Conservation (phyloP, 2,797 vertebrate genomes). For the Anableps anableps region DNA sequence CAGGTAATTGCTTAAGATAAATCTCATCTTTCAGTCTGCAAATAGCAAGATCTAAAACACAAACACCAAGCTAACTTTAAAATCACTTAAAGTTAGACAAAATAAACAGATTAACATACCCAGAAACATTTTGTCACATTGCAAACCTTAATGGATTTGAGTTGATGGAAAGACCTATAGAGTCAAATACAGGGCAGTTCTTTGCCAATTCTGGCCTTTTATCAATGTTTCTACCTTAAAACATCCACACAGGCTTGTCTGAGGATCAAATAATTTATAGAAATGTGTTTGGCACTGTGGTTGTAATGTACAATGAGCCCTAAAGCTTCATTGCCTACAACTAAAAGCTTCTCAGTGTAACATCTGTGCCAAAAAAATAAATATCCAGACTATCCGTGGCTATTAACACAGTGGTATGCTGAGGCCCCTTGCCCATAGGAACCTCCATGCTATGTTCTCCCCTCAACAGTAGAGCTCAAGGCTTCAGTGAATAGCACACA, state of each 20-base stretch:
- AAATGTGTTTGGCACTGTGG: not conserved
- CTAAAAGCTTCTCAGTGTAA: not conserved
- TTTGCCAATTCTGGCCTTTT: not conserved
- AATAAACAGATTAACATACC: not conserved
- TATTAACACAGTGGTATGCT: not conserved
- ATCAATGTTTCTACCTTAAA: not conserved
- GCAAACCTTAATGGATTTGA: too few species aligned
- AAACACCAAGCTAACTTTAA: not conserved
- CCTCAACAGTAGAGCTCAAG: not conserved
- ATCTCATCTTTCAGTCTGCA: not conserved
- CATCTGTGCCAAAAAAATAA: not conserved
- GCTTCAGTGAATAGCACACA: not conserved
- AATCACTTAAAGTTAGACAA: too few species aligned
- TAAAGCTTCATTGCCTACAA: not conserved
- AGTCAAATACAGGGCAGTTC: not conserved
- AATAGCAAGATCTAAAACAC: not conserved
- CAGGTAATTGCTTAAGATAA: not conserved
- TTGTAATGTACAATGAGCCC: too few species aligned
- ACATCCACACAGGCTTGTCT: not conserved
- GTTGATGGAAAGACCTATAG: not conserved
- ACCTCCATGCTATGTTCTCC: too few species aligned
- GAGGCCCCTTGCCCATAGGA: not conserved
- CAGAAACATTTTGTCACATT: too few species aligned
- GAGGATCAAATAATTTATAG: not conserved
- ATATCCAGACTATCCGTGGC: too few species aligned